Base-by-base conservation (phyloP, 2,888 invertebrate species). In the Netelia inedita region DNA sequence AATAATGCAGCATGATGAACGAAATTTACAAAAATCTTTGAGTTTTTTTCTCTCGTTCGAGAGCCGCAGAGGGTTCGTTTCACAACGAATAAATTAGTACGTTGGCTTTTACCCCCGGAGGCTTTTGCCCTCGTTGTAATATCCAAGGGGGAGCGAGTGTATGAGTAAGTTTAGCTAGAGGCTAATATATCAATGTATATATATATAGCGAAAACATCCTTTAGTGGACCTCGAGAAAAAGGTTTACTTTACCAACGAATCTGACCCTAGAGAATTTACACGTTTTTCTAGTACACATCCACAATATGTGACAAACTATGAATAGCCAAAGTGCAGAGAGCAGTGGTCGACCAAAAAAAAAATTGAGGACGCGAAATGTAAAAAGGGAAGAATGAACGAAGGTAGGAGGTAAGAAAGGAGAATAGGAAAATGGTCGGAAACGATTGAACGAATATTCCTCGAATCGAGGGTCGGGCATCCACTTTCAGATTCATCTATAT, bases 391-490 rank as follows among this genome's bases (percentile, higher is more conserved):
- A 75, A 82, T 63, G 3, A 59, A 53, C 50, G 8, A 19, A 55
- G 46, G 10, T 63, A n/a, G 35, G 41, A 76, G 50, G 73, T n/a
- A 28, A 79, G 16, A 46, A 41, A 59, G 46, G n/a, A 35, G 16
- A 55, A 72, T 55, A 55, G 78, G 35, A 10, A 78, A 85, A 73
- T 35, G 66, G 23, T 73, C 73, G 63, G 66, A 78, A 85, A 65
- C 65, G 74, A 81, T 78, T 79, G 78, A 79, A 85, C 76, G 69
- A 80, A 85, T 82, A 65, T 61, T 69, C 73, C 46, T 65, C 43
- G 65, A 68, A 69, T 69, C 65, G 43, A 69, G 59, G 65, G 74
- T 69, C 65, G 50, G 73, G 65, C 57, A 55, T 82, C 78, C 57
- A 79, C 82, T 79, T 74, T 71, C 21, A 59, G 73, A 74, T 69